Base-by-base conservation (phyloP, 2,113 vertebrate species). In the Myxocyprinus asiaticus region DNA sequence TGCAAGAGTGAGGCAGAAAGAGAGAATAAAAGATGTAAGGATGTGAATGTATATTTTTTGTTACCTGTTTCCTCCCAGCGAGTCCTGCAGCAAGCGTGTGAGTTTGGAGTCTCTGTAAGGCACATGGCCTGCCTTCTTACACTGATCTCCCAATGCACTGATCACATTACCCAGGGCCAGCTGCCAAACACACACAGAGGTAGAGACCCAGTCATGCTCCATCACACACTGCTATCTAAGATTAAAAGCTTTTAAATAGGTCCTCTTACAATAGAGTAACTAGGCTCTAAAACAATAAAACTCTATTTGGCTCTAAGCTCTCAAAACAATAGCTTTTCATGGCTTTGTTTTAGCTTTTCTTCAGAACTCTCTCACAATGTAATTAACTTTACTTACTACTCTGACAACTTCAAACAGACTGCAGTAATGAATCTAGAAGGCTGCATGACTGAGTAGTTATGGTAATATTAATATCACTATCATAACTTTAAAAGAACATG, bases 71-170 rank as follows among this genome's bases (percentile, higher is more conserved):
- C 97, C 98, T n/a, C 97, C 98, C 0, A 99, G 94, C 0, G 98
- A 99, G 86, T 99, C 98, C 89, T 99, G 98, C 17, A 99, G 93
- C 66, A 99, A 93, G 12, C 98, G 94, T 4, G 97, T 99, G 77
- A 99, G 95, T 87, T 99, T 99, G 83, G 98, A 99, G 93, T 99
- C 98, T 3, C 97, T 91, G 91, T 98, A 99, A n/a, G 98, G 98
- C 82, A 99, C 94, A 0, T 99, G 98, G 0, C 95, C 94, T 0
- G 91, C 92, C 76, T 95, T 99, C 92, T 96, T 98, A 84, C 92
- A 93, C 90, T 99, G 98, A 90, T 99, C 98, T 14, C 98, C 98
- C 1, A 99, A 90, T 70, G 98, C 96, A 50, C 97, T 99, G 76
- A 99, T 99, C 87, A 99, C 97, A 1, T 99, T 99, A 71, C 97